Base-by-base conservation (phyloP, 2,888 invertebrate species). In the Xylophagus ater region DNA sequence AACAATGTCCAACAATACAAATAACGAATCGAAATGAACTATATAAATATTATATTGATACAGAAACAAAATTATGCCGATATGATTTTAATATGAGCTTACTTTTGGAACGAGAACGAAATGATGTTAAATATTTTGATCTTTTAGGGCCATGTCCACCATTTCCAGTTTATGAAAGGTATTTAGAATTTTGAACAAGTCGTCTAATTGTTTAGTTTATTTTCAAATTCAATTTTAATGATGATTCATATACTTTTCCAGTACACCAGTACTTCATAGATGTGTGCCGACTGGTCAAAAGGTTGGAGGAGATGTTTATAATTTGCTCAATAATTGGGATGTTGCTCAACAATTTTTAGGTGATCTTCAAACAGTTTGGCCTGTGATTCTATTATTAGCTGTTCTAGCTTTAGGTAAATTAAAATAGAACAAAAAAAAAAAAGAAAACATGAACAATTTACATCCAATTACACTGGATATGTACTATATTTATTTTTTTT, bases 281-380 rank as follows among this genome's bases (percentile, higher is more conserved):
- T 94, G 94, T 63, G 76, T 93, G 50, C 93, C 93, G 4, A 69
- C 75, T 29, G 71, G 81, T 7, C 72, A 74, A 48, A 78, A 81
- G 38, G 64, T 79, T 1, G 67, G 70, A 25, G 70, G 69, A 34
- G 80, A 83, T 58, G 74, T 90, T 50, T 87, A 88, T 63, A 78
- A 76, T 4, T 69, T 85, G 51, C 70, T 93, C 30, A 90, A 93
- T 57, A 82, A 81, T 51, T 87, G 89, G 81, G 88, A 89, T 59
- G 75, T 82, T 21, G 74, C 89, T 51, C 87, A 90, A 62, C 87
- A 90, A 66, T 78, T 90, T 59, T 67, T 92, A 23, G 80, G 82
- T 34, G 93, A 94, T 66, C 68, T 94, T 6, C 89, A 88, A 57
- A 78, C 80, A 43, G 83, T 87, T 25, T 90, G 90, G 89, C 79